A percentile compares a stretch with the other conserved stretches of the same genome.
Conservation (phyloP, 2,797 vertebrate genomes). For the Limosa lapponica region DNA sequence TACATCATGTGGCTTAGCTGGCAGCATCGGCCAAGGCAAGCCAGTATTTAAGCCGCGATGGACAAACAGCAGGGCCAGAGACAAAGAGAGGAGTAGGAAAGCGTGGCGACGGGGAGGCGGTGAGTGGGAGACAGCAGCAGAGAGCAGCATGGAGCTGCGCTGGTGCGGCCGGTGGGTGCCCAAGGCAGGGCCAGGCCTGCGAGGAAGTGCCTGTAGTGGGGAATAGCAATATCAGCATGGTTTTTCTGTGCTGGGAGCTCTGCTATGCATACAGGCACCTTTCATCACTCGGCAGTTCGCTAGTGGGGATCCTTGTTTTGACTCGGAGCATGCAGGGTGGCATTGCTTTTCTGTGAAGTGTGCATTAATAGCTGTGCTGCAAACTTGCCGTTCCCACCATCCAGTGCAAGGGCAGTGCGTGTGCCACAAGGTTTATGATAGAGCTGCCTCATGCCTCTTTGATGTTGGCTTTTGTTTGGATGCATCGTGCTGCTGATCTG, state of each 20-base stretch:
- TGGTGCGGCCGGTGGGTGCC: neutral
- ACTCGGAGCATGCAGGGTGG: rapidly evolving
- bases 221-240: rapidly evolving
- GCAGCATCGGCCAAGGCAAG: neutral
- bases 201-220: neutral
- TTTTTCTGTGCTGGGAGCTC: neutral
- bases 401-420: neutral
- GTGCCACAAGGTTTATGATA: neutral
- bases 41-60: neutral
- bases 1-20: neutral
- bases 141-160: constrained; percentile 79
- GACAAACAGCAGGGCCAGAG: neutral
- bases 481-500: constrained; percentile 26
- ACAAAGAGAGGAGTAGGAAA: neutral
- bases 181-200: neutral
- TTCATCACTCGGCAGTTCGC: rapidly evolving
- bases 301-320: rapidly evolving
- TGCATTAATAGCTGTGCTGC: rapidly evolving
- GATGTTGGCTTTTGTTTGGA: neutral
- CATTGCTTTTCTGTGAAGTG: rapidly evolving
- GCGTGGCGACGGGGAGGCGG: neutral
- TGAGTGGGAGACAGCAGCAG: constrained; percentile 72
- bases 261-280: rapidly evolving
- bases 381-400: rapidly evolving
- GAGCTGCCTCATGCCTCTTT: neutral